A percentile compares a stretch with the other conserved stretches of the same genome.
These are phyloP conservation scores for Cloeon dipterum DNA, from an alignment of 2,888 invertebrate genomes.

Conservation along the genomic window DNA sequence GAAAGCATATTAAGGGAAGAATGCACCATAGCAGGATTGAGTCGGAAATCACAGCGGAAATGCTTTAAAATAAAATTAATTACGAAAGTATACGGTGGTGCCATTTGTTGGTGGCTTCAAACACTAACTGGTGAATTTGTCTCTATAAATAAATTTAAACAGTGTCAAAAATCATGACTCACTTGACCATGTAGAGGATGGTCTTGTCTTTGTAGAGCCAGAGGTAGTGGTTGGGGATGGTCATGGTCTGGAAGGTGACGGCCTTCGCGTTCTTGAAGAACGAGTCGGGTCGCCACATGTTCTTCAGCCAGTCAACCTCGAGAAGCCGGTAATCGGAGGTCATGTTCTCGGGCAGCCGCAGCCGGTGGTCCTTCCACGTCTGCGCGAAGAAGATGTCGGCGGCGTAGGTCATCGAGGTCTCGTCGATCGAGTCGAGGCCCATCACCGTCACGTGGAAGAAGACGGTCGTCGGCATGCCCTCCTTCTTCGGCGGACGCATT, in stretches of 20 bases:
- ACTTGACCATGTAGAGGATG: slow-evolving; percentile 72
- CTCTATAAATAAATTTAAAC: no score
- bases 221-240: slow-evolving; percentile 81
- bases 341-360: slow-evolving; percentile 75
- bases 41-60: no score
- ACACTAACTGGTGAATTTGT: no score
- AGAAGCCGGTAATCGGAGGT: slow-evolving; percentile 69
- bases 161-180: no score
- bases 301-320: slow-evolving; percentile 76
- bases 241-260: slow-evolving; percentile 85
- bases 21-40: no score
- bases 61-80: no score
- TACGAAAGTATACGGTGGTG: no score
- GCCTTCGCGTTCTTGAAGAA: slow-evolving; percentile 88
- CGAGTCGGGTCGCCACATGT: slow-evolving; percentile 85
- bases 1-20: no score
- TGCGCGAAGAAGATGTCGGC: slow-evolving; percentile 85
- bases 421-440: slow-evolving; percentile 88
- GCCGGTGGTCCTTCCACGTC: slow-evolving; percentile 76
- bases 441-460: slow-evolving; percentile 85
- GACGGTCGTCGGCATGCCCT: slow-evolving; percentile 68
- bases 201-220: slow-evolving; percentile 76
- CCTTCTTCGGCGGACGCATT: slow-evolving; percentile 80
- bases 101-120: no score
- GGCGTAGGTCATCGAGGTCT: slow-evolving; percentile 86